phyloP scores from a whole-genome alignment of 2,888 invertebrate species.

The Trichopria drosophilae region DNA sequence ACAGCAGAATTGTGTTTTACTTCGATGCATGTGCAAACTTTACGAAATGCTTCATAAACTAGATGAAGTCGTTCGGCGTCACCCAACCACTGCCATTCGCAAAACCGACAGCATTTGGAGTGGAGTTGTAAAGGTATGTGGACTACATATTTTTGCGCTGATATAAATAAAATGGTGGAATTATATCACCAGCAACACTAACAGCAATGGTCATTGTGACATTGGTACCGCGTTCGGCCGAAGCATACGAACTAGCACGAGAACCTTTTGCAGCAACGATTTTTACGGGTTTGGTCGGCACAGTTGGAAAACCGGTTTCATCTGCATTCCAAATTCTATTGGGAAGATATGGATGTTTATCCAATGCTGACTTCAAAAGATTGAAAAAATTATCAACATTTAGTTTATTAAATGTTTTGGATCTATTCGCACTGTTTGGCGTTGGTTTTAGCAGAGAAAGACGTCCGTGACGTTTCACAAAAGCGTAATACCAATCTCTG shows the following conservation, averaged over 20 bases:
- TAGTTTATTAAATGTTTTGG: slow-evolving; percentile 20
- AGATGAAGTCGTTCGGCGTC: slow-evolving; percentile 26
- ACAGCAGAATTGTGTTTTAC: no score
- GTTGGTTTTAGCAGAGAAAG: slow-evolving; percentile 7
- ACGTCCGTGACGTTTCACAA: slow-evolving; percentile 3
- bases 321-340: slow-evolving; percentile 50
- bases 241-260: slow-evolving; percentile 32
- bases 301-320: slow-evolving; percentile 51
- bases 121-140: slow-evolving; percentile 19
- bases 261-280: slow-evolving; percentile 40
- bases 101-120: slow-evolving; percentile 27
- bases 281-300: slow-evolving; percentile 16
- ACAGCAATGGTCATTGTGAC: slow-evolving; percentile 38
- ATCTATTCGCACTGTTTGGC: slow-evolving; percentile 3
- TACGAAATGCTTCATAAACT: no score
- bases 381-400: slow-evolving; percentile 36
- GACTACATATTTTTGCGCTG: slow-evolving; percentile 29
- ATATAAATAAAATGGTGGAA: slow-evolving; percentile 34
- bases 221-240: slow-evolving; percentile 41
- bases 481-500: slow-evolving; percentile 7
- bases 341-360: slow-evolving; percentile 22
- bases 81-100: slow-evolving; percentile 34
- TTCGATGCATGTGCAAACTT: no score
- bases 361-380: slow-evolving; percentile 27
- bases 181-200: slow-evolving; percentile 28